Evolutionary conservation across 2,113 vertebrate genomes (phyloP), one percentile per base, ranked within the genome.

Genomic region (Microcebus ravelobensis): DNA sequence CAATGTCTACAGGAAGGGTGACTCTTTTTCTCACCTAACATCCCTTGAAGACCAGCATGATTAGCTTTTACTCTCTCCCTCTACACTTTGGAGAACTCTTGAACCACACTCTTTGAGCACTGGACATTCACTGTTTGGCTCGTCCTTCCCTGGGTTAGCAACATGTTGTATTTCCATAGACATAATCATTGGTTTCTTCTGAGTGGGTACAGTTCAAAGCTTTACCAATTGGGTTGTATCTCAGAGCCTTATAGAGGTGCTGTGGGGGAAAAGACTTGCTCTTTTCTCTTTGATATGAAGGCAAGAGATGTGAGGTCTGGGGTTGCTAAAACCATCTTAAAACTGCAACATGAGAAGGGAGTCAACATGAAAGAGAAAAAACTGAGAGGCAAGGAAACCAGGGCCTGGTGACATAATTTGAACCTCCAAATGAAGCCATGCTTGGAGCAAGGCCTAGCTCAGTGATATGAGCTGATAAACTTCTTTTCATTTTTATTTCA

Each of bases 401-500:
- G 27, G 18, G 15, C 52, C 70, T 48, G 6, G 14, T 42, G 42
- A 77, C 12, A 3, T 48, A 17, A 36, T n/a, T 27, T 55, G 36
- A 77, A 7, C 34, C 36, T 25, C 21, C 34, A 31, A 0, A 0
- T 6, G 15, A 77, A 55, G 14, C 14, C 59, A 63, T 23, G 9
- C 17, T 74, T 9, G 7, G 65, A 67, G 6, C 59, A 79, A 92
- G 42, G 9, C 20, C n/a, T 57, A 12, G n/a, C 73, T 90, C 61
- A 90, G 27, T 73, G 67, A 11, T 18, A 36, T 6, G 55, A 92
- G 10, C 71, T 94, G 67, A 88, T 87, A 88, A 90, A 59, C n/a
- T 18, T 92, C 77, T 96, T 97, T 96, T 91, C 85, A 95, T 95
- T 94, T 94, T 94, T 90, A 92, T 97, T 91, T 96, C 73, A 63